Evolutionary conservation across 1,140 invertebrate genomes (phyloP).

Genomic region (Bemisia tabaci): DNA sequence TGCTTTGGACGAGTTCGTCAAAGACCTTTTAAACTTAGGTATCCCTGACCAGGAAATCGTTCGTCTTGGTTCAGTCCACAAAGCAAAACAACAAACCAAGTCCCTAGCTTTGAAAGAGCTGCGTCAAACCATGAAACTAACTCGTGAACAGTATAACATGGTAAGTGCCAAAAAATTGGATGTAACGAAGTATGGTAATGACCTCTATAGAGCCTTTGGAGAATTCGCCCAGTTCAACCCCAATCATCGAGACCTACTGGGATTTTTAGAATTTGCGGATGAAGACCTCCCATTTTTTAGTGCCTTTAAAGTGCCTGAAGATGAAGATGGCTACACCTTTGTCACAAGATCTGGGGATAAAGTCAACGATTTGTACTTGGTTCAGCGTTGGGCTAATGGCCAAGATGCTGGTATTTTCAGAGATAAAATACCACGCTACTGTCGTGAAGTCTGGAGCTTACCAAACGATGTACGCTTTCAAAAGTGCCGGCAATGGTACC

Average conservation of each 20-base stretch:
- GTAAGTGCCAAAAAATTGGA: not conserved
- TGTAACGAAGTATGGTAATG: not conserved
- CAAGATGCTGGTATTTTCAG: not conserved
- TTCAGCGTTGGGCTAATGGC: not conserved
- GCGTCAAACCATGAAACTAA: not conserved
- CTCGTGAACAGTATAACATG: not conserved
- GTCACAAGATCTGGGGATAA: not conserved
- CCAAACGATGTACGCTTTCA: not conserved
- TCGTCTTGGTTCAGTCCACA: slow-evolving; percentile 42
- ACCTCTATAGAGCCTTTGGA: not conserved
- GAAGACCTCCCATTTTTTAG: not conserved
- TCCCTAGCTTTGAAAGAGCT: slow-evolving; percentile 6
- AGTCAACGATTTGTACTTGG: not conserved
- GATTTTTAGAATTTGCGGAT: not conserved
- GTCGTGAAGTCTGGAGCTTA: not conserved
- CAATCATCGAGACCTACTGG: not conserved
- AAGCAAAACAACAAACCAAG: slow-evolving; percentile 6
- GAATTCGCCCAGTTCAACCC: not conserved
- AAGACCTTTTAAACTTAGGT: slow-evolving; percentile 43
- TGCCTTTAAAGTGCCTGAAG: not conserved
- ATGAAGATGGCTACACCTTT: not conserved
- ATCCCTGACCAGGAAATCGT: slow-evolving; percentile 53
- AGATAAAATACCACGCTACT: not conserved
- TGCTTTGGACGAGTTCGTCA: slow-evolving; percentile 74
- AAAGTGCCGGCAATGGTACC: not conserved